Conservation (phyloP, 2,888 invertebrate species). For the Perdita meconis region DNA sequence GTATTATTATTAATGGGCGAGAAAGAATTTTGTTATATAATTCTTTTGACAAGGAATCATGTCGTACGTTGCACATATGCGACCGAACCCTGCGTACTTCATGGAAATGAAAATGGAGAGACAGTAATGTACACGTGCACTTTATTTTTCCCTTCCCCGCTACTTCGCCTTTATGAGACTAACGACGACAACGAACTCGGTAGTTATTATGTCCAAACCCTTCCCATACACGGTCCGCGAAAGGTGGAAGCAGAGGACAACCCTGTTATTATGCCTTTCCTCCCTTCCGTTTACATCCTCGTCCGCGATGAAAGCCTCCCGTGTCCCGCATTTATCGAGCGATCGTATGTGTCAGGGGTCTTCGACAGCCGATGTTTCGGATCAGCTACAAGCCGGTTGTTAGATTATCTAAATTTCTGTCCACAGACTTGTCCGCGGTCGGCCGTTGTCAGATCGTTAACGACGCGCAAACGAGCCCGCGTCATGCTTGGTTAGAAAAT, state of each 20-base stretch:
- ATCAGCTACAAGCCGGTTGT: constrained; percentile 25
- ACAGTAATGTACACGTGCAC: too few species aligned
- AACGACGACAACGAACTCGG: too few species aligned
- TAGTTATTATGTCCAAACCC: too few species aligned
- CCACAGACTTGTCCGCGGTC: constrained; percentile 2
- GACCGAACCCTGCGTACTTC: too few species aligned
- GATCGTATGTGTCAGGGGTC: constrained; percentile 9
- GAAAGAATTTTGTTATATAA: too few species aligned
- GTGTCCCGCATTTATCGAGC: constrained; percentile 25
- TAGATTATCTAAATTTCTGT: constrained; percentile 42
- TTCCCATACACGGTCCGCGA: not conserved
- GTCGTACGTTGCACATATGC: too few species aligned
- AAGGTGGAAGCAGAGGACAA: not conserved
- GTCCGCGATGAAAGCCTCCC: constrained; percentile 6
- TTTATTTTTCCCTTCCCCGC: too few species aligned
- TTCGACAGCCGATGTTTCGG: constrained; percentile 18
- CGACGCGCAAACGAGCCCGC: constrained; percentile 49
- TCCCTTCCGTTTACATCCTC: not conserved
- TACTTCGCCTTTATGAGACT: too few species aligned
- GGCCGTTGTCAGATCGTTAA: constrained; percentile 37
- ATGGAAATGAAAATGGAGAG: too few species aligned
- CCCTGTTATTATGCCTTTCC: not conserved
- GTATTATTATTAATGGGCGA: too few species aligned
- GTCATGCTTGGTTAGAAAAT: constrained; percentile 58
- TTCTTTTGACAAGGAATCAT: too few species aligned